Conservation (phyloP, 2,888 invertebrate genomes). For the Thumatha senex region DNA sequence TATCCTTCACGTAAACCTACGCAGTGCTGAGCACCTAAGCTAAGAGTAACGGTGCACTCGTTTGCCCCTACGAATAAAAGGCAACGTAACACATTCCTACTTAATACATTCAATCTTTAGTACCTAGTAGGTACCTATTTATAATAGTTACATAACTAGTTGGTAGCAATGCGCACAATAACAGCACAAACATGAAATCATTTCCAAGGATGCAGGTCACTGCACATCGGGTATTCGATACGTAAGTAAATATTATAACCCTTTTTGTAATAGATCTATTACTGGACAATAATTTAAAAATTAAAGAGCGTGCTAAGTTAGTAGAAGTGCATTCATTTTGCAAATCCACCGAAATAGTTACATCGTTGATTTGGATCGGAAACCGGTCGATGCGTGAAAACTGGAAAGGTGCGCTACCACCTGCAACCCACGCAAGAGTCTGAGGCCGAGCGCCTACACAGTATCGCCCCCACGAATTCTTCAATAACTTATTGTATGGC, state of each 20-base stretch:
- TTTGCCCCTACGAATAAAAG: constrained; percentile 19
- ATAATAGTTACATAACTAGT: not conserved
- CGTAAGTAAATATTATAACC: constrained; percentile 7
- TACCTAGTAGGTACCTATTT: not conserved
- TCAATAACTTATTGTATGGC: constrained; percentile 25
- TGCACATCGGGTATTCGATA: constrained; percentile 10
- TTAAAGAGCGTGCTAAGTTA: not conserved
- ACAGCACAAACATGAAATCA: constrained; percentile 2
- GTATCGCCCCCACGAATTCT: constrained; percentile 37
- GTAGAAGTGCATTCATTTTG: constrained; percentile 6
- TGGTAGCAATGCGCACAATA: not conserved
- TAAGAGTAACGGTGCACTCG: constrained; percentile 2
- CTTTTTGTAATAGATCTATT: constrained; percentile 13
- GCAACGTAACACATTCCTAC: constrained; percentile 16
- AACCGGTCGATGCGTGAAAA: constrained; percentile 55
- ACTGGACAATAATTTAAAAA: constrained; percentile 2
- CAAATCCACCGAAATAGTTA: constrained; percentile 45
- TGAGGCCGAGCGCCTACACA: constrained; percentile 71
- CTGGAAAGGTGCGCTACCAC: constrained; percentile 78
- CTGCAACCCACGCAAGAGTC: constrained; percentile 69
- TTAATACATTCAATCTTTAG: not conserved
- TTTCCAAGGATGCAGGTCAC: constrained; percentile 11
- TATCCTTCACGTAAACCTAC: too few species aligned
- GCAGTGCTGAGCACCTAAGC: too few species aligned
- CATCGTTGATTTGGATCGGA: constrained; percentile 44